A percentile compares a stretch with the other conserved stretches of the same genome.
phyloP scores from a whole-genome alignment of 2,888 invertebrate genomes.

The Empis livida region DNA sequence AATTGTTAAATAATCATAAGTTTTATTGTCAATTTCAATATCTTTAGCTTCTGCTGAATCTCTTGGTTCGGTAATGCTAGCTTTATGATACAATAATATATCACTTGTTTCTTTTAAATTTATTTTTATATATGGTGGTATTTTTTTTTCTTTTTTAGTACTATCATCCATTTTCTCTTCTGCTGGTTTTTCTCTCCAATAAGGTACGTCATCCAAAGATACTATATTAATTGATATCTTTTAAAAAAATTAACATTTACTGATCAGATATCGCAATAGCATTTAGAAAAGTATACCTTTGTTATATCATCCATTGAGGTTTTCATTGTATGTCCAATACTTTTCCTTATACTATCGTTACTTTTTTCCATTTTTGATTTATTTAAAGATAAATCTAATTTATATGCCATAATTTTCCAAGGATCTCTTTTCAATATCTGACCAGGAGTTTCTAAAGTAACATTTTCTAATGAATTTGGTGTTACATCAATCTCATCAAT shows the following conservation, averaged over 20 bases:
- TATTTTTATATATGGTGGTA: conserved; percentile 45
- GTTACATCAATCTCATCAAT: too few species aligned
- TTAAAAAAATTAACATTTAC: not conserved
- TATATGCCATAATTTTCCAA: too few species aligned
- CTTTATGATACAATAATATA: conserved; percentile 47
- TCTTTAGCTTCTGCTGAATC: conserved; percentile 43
- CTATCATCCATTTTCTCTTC: not conserved
- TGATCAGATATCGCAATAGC: too few species aligned
- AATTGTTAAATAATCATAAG: conserved; percentile 51
- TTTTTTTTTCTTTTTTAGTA: conserved; percentile 4
- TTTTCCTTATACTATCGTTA: too few species aligned
- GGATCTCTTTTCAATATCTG: too few species aligned
- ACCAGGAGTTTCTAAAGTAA: too few species aligned
- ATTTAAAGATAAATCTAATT: too few species aligned
- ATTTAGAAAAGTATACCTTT: too few species aligned
- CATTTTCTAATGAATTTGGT: too few species aligned
- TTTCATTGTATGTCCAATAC: too few species aligned
- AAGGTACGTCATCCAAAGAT: not conserved
- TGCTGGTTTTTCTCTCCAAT: not conserved
- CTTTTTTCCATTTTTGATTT: too few species aligned
- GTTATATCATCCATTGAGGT: too few species aligned
- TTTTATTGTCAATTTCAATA: conserved; percentile 49
- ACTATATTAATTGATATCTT: not conserved
- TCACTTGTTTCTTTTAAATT: conserved; percentile 56
- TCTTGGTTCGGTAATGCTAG: conserved; percentile 47